Evolutionary conservation across 2,888 invertebrate genomes (phyloP).

Genomic region (Caenorhabditis sp.): DNA sequence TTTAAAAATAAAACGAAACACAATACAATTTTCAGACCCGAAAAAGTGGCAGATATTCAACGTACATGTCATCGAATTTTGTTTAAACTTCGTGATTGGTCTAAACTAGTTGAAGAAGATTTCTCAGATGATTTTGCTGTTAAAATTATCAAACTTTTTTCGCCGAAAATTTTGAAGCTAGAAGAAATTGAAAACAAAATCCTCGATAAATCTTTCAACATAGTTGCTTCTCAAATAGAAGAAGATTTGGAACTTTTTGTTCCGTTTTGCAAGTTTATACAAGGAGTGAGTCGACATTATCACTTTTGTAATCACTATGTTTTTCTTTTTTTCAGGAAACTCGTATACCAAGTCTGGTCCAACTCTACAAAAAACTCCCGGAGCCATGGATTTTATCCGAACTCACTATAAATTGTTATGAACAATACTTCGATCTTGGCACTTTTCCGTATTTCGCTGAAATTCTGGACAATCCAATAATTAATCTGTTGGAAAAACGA

Average conservation of each 20-base stretch:
- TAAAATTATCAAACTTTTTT: not conserved
- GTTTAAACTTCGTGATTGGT: not conserved
- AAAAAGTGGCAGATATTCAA: not conserved
- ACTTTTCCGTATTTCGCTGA: constrained; percentile 9
- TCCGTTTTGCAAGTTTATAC: not conserved
- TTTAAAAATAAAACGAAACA: not conserved
- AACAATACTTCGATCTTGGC: constrained; percentile 11
- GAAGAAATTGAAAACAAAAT: not conserved
- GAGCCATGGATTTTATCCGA: not conserved
- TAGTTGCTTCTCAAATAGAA: not conserved
- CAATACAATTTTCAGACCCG: not conserved
- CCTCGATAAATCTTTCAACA: not conserved
- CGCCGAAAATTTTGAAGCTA: not conserved
- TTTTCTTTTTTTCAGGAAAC: not conserved
- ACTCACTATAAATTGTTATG: constrained; percentile 7
- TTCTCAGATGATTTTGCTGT: not conserved
- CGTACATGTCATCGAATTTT: not conserved
- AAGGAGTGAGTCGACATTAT: not conserved
- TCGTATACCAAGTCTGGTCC: not conserved
- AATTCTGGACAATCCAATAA: not conserved
- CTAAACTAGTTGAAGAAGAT: not conserved
- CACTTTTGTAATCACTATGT: no score
- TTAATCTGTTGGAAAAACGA: constrained; percentile 10
- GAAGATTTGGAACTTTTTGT: not conserved
- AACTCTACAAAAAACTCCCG: not conserved